phyloP scores from a whole-genome alignment of 2,888 invertebrate genomes.

The Euplexia lucipara region DNA sequence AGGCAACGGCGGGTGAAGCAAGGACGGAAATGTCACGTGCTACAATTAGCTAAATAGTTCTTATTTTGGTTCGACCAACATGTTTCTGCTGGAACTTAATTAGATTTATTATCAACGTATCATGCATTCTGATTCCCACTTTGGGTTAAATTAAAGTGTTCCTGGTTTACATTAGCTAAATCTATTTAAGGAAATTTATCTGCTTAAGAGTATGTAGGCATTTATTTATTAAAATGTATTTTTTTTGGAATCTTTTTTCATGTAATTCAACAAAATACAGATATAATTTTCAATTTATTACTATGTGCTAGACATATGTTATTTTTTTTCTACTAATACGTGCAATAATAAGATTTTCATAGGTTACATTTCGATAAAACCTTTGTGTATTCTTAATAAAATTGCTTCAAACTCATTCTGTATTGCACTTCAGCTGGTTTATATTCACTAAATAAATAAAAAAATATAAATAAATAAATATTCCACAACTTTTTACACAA shows the following conservation, averaged over 20 bases:
- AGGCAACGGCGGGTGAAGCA: slow-evolving; percentile 20
- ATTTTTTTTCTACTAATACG: neutral
- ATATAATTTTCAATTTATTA: too few relatives aligned
- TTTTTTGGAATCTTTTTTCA: too few relatives aligned
- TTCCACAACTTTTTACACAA: too few relatives aligned
- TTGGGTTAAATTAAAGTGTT: slow-evolving; percentile 30
- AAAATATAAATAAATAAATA: too few relatives aligned
- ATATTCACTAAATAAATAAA: too few relatives aligned
- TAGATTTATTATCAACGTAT: slow-evolving; percentile 47
- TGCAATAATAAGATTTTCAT: neutral
- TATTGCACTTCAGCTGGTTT: neutral
- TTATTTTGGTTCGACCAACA: slow-evolving; percentile 37
- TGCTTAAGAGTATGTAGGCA: slow-evolving; percentile 11
- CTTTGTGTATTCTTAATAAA: neutral
- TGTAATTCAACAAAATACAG: too few relatives aligned
- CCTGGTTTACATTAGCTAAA: slow-evolving; percentile 43
- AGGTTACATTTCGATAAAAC: neutral
- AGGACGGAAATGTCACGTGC: slow-evolving; percentile 32
- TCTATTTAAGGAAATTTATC: slow-evolving; percentile 25
- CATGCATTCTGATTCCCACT: slow-evolving; percentile 20
- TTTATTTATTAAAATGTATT: slow-evolving; percentile 3
- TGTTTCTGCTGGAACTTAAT: slow-evolving; percentile 38
- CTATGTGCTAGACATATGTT: too few relatives aligned
- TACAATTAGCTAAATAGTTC: slow-evolving; percentile 50
- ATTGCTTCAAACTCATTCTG: neutral